These are phyloP conservation scores for Momotus momota DNA, from an alignment of 2,797 vertebrate genomes.

Conservation along the genomic window DNA sequence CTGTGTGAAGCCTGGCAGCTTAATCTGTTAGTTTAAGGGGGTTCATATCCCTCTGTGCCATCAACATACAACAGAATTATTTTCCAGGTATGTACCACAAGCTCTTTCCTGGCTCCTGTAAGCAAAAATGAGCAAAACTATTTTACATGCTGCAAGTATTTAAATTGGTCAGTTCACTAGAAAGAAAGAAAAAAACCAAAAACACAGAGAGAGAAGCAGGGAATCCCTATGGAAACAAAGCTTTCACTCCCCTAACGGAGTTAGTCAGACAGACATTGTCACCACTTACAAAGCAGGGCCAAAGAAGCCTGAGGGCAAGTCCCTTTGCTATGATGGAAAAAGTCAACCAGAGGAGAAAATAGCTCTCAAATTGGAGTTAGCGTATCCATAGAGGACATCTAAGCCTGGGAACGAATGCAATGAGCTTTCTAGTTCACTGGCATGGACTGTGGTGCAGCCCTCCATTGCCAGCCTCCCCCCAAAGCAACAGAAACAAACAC, in stretches of 20 bases:
- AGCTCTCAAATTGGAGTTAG: neutral
- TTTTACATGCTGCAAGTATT: neutral
- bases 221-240: slow-evolving; percentile 22
- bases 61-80: neutral
- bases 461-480: neutral
- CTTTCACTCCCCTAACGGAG: neutral
- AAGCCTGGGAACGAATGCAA: neutral
- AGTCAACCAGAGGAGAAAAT: neutral
- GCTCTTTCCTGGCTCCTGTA: neutral
- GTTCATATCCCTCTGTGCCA: neutral
- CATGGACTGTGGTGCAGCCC: neutral
- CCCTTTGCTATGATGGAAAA: neutral
- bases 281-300: neutral
- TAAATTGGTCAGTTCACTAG: neutral
- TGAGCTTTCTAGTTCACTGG: neutral
- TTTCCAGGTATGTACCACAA: neutral
- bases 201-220: neutral
- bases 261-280: neutral
- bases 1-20: neutral
- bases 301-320: neutral
- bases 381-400: neutral
- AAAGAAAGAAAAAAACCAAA: neutral
- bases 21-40: neutral
- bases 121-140: neutral
- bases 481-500: neutral